Evolutionary conservation across 2,113 vertebrate species (phyloP).

Genomic region (Cygnus buccinator): DNA sequence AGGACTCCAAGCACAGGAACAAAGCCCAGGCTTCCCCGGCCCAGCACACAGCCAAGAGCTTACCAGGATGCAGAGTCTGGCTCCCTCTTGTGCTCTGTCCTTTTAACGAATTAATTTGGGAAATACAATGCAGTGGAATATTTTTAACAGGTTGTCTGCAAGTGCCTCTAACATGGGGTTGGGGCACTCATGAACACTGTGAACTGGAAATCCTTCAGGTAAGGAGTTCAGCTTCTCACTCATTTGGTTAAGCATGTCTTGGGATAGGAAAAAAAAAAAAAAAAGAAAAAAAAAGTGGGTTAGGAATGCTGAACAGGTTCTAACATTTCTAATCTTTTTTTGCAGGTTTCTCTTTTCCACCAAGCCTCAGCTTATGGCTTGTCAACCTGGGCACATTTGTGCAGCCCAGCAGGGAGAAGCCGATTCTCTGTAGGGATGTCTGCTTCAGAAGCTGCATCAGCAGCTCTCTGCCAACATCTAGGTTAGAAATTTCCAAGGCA

Average conservation of each 20-base stretch:
- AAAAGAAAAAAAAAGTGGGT: fast-evolving
- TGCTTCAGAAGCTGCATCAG: background rate
- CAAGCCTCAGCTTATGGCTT: background rate
- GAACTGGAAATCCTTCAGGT: background rate
- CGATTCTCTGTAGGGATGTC: background rate
- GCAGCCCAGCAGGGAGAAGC: background rate
- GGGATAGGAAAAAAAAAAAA: background rate
- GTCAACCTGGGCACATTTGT: background rate
- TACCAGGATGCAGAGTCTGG: conserved; percentile 57
- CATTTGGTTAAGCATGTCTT: background rate
- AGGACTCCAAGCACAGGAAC: background rate
- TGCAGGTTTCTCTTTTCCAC: background rate
- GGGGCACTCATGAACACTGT: fast-evolving
- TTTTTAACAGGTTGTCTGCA: background rate
- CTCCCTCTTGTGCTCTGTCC: conserved; percentile 66
- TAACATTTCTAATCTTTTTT: background rate
- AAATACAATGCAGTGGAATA: background rate
- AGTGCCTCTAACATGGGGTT: fast-evolving
- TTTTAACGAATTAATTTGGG: conserved; percentile 21
- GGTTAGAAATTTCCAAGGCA: background rate
- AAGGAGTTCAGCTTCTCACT: background rate
- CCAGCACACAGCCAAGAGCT: background rate
- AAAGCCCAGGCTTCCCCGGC: background rate
- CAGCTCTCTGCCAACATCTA: background rate
- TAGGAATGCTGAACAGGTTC: background rate